Conservation (phyloP, 2,888 invertebrate genomes). For the Mesorhabditis belari region DNA sequence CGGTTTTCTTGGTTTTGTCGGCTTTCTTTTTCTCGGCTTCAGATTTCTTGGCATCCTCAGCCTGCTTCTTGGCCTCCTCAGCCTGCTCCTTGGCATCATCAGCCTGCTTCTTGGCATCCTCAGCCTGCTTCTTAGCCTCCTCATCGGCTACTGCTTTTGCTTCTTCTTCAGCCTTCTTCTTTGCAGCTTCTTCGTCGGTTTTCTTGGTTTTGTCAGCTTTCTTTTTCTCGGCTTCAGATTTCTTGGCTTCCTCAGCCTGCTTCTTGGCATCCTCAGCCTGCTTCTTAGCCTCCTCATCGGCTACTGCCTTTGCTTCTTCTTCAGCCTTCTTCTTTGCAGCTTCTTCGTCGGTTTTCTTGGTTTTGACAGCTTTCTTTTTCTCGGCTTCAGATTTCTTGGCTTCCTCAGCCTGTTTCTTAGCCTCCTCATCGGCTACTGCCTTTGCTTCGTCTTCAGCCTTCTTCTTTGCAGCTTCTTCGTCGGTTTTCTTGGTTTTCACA, state of each 20-base stretch:
- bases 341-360: background rate
- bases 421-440: too few relatives aligned
- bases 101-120: too few relatives aligned
- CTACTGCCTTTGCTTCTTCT: background rate
- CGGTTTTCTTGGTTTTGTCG: too few relatives aligned
- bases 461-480: too few relatives aligned
- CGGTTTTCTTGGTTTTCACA: too few relatives aligned
- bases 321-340: background rate
- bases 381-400: background rate
- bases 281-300: background rate
- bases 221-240: background rate
- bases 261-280: background rate
- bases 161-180: background rate
- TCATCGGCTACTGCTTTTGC: background rate
- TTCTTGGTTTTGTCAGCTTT: background rate
- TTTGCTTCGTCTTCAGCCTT: too few relatives aligned
- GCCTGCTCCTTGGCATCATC: too few relatives aligned
- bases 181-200: background rate
- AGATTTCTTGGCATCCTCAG: too few relatives aligned
- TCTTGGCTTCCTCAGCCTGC: background rate
- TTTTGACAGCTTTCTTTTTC: background rate
- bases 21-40: too few relatives aligned
- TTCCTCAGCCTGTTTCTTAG: background rate
- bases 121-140: background rate
- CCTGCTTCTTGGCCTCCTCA: too few relatives aligned